phyloP scores from a whole-genome alignment of 2,888 invertebrate genomes.

The Onthophagus sagittarius region DNA sequence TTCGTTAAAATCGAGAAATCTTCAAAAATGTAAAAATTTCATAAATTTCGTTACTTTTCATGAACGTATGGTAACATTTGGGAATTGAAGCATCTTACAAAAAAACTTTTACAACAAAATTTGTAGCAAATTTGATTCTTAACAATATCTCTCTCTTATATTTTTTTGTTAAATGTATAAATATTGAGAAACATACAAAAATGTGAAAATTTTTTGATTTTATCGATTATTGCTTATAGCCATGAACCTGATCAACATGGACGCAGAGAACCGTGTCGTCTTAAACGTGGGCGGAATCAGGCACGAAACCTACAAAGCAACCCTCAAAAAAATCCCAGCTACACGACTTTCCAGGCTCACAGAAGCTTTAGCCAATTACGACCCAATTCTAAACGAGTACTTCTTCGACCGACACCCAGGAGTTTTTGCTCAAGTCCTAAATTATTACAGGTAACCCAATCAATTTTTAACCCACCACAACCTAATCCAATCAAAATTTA shows the following conservation, averaged over 20 bases:
- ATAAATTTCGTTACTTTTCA: no score
- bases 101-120: no score
- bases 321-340: constrained; percentile 95
- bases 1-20: no score
- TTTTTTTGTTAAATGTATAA: no score
- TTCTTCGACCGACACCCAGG: constrained; percentile 99
- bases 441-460: constrained; percentile 79
- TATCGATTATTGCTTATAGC: constrained; percentile 38
- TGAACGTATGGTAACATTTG: no score
- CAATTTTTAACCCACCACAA: background rate
- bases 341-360: constrained; percentile 90
- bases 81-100: no score
- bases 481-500: constrained; percentile 35
- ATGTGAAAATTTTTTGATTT: no score
- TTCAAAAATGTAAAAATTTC: no score
- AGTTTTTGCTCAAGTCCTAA: constrained; percentile 93
- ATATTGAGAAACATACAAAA: no score
- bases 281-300: constrained; percentile 98
- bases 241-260: constrained; percentile 92
- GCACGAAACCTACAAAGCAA: constrained; percentile 95
- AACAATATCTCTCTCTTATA: no score
- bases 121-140: no score
- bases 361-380: constrained; percentile 98
- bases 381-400: constrained; percentile 98
- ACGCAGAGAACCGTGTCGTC: constrained; percentile 97